These are phyloP conservation scores for Conops quadrifasciatus DNA, from an alignment of 2,888 invertebrate species.

Conservation along the genomic window DNA sequence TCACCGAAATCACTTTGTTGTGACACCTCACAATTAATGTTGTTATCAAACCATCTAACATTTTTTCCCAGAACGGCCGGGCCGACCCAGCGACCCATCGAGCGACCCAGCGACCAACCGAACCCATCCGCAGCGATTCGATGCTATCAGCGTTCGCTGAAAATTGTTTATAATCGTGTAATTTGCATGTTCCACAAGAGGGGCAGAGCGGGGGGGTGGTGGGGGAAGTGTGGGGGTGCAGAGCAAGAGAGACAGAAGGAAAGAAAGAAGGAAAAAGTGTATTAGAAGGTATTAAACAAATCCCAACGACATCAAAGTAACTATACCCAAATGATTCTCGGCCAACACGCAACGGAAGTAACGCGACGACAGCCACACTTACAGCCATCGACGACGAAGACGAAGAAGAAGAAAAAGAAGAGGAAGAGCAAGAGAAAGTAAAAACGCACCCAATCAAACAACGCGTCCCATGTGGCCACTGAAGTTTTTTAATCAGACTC, in stretches of 20 bases:
- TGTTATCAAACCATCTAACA: conserved; percentile 44
- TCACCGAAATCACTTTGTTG: conserved; percentile 28
- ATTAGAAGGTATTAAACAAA: conserved; percentile 44
- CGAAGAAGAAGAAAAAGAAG: conserved; percentile 31
- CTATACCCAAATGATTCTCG: conserved; percentile 42
- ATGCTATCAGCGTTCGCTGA: conserved; percentile 44
- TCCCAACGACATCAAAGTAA: conserved; percentile 42
- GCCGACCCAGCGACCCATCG: too few species aligned
- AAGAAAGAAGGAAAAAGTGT: too few species aligned
- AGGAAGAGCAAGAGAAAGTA: neutral
- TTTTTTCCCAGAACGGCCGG: conserved; percentile 44
- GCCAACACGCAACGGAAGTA: conserved; percentile 36
- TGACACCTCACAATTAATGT: conserved; percentile 40
- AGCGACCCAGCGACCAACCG: too few species aligned
- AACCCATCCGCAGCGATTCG: conserved; percentile 34
- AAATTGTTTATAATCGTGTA: conserved; percentile 48
- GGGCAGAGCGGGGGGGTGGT: conserved; percentile 36
- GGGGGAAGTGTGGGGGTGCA: conserved; percentile 19
- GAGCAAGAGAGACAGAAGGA: conserved; percentile 31
- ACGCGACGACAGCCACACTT: conserved; percentile 36
- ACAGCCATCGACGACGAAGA: conserved; percentile 42
- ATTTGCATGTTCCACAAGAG: conserved; percentile 60
- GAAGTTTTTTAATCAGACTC: conserved; percentile 65
- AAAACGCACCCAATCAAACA: conserved; percentile 35
- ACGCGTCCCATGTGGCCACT: conserved; percentile 63